Conservation (phyloP, 1,140 invertebrate genomes). For the Saccostrea glomerata region DNA sequence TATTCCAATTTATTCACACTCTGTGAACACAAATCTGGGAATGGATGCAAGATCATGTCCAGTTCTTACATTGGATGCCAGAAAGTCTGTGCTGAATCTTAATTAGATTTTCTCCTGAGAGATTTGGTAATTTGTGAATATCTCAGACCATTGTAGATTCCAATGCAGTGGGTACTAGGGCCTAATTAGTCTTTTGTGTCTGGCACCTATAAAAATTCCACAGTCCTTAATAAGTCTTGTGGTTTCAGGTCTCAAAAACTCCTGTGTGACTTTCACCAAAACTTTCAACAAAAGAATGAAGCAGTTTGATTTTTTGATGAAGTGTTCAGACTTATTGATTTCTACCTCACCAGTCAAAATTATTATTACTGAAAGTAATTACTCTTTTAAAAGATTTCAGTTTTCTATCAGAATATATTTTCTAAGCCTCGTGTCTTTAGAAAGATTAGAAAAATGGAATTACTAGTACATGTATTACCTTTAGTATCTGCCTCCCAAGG, state of each 20-base stretch:
- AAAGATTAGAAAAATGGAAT: no score
- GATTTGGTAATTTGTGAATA: constrained; percentile 31
- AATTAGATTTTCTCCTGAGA: constrained; percentile 32
- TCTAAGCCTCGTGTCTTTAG: no score
- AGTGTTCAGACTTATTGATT: no score
- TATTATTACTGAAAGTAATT: no score
- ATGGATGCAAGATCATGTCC: constrained; percentile 23
- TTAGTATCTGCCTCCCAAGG: no score
- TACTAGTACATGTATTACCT: no score
- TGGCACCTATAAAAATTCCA: background rate
- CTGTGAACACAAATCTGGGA: constrained; percentile 15
- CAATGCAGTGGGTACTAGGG: background rate
- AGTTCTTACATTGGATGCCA: constrained; percentile 17
- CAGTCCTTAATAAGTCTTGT: background rate
- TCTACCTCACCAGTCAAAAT: no score
- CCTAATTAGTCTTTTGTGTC: constrained; percentile 14
- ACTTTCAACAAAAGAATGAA: background rate
- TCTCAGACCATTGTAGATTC: constrained; percentile 13
- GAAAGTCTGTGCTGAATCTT: constrained; percentile 29
- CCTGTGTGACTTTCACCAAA: constrained; percentile 11
- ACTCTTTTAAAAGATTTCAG: no score
- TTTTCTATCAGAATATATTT: no score
- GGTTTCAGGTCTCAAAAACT: constrained; percentile 2
- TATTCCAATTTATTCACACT: constrained; percentile 33
- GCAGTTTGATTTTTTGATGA: background rate